These are phyloP conservation scores for Chirona hameri DNA, from an alignment of 2,888 invertebrate species.

Conservation along the genomic window DNA sequence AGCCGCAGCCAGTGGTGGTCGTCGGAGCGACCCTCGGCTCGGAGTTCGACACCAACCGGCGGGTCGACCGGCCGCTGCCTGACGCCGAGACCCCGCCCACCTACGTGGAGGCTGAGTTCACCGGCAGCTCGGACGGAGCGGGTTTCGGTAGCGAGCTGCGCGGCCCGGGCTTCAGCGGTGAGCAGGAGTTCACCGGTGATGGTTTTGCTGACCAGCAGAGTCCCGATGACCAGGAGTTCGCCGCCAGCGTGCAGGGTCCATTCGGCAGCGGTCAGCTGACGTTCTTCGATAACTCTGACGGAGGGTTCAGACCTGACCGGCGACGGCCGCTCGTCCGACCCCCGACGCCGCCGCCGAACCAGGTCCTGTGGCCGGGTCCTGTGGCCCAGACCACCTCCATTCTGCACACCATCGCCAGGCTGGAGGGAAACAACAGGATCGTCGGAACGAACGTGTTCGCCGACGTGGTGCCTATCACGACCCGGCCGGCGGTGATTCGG, in stretches of 20 bases:
- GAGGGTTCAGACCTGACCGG: neutral
- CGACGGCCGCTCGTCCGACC: neutral
- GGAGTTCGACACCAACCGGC: too few species aligned
- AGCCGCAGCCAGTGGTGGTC: neutral
- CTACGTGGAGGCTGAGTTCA: neutral
- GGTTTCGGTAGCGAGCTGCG: neutral
- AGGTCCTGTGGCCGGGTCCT: neutral
- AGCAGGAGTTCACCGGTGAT: neutral
- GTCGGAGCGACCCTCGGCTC: neutral
- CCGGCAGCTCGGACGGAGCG: neutral
- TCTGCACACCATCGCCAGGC: constrained; percentile 43
- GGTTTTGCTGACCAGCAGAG: neutral
- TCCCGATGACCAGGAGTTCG: neutral
- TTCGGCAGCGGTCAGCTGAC: neutral
- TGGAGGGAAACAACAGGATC: constrained; percentile 44
- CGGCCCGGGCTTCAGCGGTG: too few species aligned
- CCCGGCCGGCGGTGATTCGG: constrained; percentile 33
- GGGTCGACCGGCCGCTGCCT: too few species aligned
- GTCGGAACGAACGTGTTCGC: constrained; percentile 43
- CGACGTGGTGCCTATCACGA: constrained; percentile 34
- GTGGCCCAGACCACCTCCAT: constrained; percentile 31
- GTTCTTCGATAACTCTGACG: neutral
- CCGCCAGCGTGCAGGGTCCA: constrained; percentile 4
- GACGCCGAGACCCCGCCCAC: neutral
- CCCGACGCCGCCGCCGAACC: constrained; percentile 33